phyloP scores from a whole-genome alignment of 2,888 invertebrate genomes.

The Chloromyia formosa region DNA sequence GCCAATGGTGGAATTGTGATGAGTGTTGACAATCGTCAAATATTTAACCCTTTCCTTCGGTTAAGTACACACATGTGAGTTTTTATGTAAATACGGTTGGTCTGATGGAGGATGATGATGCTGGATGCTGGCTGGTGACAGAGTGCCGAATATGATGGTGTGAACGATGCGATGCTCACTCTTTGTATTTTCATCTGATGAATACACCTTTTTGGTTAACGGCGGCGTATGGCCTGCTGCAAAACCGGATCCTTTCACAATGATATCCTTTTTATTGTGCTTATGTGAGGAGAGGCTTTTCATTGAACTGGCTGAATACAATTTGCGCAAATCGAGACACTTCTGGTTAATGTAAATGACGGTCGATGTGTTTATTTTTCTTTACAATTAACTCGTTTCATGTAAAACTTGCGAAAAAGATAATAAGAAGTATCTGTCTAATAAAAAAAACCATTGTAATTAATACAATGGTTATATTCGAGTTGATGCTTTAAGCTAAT shows the following conservation, averaged over 20 bases:
- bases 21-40: conserved; percentile 36
- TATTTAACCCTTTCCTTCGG: conserved; percentile 43
- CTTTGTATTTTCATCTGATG: background rate
- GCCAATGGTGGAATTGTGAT: background rate
- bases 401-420: background rate
- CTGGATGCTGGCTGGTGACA: background rate
- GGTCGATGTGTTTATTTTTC: background rate
- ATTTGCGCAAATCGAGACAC: conserved; percentile 30
- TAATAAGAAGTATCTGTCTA: too few species aligned
- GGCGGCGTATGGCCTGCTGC: background rate
- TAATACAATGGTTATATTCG: too few species aligned
- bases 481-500: too few species aligned
- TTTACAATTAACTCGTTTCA: background rate
- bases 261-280: conserved; percentile 15
- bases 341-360: conserved; percentile 9
- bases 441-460: too few species aligned
- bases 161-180: conserved; percentile 23
- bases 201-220: background rate
- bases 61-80: conserved; percentile 44
- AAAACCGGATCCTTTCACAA: conserved; percentile 17
- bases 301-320: conserved; percentile 1
- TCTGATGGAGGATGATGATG: conserved; percentile 11
- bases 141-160: conserved; percentile 13
- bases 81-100: conserved; percentile 42
- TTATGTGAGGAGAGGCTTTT: background rate